Evolutionary conservation across 2,888 invertebrate species (phyloP).

Genomic region (Scelioninae gen. 2): DNA sequence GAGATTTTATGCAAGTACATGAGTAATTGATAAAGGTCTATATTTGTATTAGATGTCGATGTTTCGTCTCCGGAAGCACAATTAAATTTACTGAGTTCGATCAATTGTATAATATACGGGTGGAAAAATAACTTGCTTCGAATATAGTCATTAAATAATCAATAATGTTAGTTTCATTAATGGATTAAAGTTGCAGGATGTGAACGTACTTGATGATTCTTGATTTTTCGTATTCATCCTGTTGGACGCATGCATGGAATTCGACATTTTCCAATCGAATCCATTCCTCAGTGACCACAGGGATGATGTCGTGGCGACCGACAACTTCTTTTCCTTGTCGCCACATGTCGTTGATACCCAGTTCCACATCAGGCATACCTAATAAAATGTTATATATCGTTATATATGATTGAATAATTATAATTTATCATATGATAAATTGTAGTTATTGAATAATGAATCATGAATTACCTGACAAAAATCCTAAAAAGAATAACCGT

Average conservation of each 20-base stretch:
- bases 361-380: constrained; percentile 97
- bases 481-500: constrained; percentile 95
- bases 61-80: neutral
- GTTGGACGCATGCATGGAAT: constrained; percentile 95
- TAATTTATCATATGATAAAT: neutral
- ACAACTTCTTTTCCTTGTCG: constrained; percentile 99
- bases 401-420: neutral
- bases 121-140: neutral
- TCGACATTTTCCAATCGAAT: constrained; percentile 95
- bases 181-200: constrained; percentile 7
- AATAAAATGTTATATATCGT: neutral
- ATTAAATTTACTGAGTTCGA: neutral
- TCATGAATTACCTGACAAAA: constrained; percentile 84
- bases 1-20: neutral
- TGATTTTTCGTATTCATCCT: constrained; percentile 90
- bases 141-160: neutral
- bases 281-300: constrained; percentile 99
- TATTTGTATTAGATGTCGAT: neutral
- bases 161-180: neutral
- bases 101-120: neutral
- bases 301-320: constrained; percentile 98
- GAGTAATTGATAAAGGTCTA: constrained; percentile 1
- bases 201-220: constrained; percentile 87
- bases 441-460: neutral
- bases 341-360: constrained; percentile 97